Conservation (phyloP, 2,888 invertebrate genomes). For the Eledone cirrhosa region DNA sequence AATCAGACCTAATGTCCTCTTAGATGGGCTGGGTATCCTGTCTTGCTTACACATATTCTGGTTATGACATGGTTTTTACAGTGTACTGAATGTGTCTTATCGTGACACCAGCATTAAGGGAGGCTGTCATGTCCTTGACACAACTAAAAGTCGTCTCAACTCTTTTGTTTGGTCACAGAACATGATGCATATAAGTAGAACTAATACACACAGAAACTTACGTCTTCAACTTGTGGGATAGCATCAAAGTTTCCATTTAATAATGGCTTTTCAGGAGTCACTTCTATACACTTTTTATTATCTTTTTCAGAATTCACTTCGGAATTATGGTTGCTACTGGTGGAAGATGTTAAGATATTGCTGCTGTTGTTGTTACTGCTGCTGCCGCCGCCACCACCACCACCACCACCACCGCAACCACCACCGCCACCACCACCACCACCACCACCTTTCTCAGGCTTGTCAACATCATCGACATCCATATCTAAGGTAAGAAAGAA, state of each 20-base stretch:
- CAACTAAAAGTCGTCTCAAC: no score
- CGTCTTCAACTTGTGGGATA: conserved; percentile 42
- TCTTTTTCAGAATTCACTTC: conserved; percentile 19
- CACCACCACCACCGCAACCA: conserved; percentile 32
- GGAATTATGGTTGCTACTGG: conserved; percentile 25
- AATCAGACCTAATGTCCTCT: no score
- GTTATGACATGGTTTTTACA: no score
- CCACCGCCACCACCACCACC: no score
- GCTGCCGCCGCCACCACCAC: conserved; percentile 37
- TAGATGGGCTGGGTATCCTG: no score
- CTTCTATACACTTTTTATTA: conserved; percentile 25
- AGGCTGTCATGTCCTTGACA: no score
- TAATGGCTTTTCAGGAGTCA: conserved; percentile 20
- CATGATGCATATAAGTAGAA: no score
- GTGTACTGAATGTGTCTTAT: no score
- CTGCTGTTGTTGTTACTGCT: conserved; percentile 31
- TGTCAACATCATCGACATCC: conserved; percentile 29
- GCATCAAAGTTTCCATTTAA: conserved; percentile 34
- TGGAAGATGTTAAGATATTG: conserved; percentile 21
- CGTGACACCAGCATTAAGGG: no score
- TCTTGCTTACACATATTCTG: no score
- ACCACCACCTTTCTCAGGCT: conserved; percentile 29
- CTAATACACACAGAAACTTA: conserved; percentile 35
- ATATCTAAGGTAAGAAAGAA: conserved; percentile 3
- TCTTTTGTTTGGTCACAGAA: no score